A percentile compares a stretch with the other conserved stretches of the same genome.
Evolutionary conservation across 2,113 vertebrate species (phyloP).

Genomic region (Callionymus lyra): DNA sequence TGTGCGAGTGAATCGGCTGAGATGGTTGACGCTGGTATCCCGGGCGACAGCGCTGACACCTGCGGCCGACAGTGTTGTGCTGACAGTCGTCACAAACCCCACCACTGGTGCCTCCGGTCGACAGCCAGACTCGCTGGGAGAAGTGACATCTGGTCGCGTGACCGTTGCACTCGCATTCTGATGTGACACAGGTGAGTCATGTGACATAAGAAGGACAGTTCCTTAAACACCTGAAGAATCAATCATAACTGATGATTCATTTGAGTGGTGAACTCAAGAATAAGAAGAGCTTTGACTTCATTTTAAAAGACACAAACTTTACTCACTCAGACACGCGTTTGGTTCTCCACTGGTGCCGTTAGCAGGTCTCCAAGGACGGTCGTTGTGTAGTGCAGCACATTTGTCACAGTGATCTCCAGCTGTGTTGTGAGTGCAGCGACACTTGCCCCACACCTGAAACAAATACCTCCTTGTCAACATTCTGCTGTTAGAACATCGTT

Average conservation of each 20-base stretch:
- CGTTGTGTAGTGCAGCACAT: constrained; percentile 74
- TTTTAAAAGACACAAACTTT: no score
- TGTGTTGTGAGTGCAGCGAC: constrained; percentile 79
- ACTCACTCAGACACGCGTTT: constrained; percentile 81
- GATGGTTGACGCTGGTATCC: constrained; percentile 69
- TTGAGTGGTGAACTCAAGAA: no score
- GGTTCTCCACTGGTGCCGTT: constrained; percentile 77
- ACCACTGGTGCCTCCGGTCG: constrained; percentile 67
- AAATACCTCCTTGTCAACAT: constrained; percentile 12
- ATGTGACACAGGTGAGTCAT: neutral
- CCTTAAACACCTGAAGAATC: no score
- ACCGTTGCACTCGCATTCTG: constrained; percentile 79
- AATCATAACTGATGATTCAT: no score
- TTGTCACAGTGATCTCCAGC: constrained; percentile 79
- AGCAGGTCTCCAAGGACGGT: constrained; percentile 78
- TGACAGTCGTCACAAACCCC: constrained; percentile 75
- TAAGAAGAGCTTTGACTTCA: no score
- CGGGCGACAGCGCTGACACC: constrained; percentile 74
- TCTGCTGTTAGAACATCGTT: no score
- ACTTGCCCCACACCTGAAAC: constrained; percentile 71
- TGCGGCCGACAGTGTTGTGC: constrained; percentile 76
- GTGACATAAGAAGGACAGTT: no score
- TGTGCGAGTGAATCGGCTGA: constrained; percentile 61
- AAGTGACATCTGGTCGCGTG: constrained; percentile 79
- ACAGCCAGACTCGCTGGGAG: constrained; percentile 69